Conservation (phyloP, 2,797 vertebrate species). For the Pipistrellus pygmaeus region DNA sequence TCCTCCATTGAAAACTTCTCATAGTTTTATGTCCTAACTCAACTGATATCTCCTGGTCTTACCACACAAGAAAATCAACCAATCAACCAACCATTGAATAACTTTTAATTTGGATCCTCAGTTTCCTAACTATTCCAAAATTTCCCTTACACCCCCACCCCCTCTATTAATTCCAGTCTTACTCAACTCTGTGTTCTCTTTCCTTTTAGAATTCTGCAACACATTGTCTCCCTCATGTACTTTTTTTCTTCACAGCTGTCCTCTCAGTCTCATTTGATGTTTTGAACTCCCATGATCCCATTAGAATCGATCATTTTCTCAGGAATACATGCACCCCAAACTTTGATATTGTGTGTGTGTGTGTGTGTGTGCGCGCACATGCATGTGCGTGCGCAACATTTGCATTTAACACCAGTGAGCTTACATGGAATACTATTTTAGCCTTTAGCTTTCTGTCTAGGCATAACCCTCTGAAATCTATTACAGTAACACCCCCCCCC, state of each 20-base stretch:
- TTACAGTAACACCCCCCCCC: neutral
- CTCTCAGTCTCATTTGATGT: conserved; percentile 11
- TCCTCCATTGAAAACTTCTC: conserved; percentile 17
- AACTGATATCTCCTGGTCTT: neutral
- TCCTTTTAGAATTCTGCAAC: neutral
- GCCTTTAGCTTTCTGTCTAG: neutral
- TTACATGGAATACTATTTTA: conserved; percentile 22
- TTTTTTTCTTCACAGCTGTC: conserved; percentile 42
- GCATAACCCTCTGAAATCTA: conserved; percentile 14
- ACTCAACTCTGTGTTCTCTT: conserved; percentile 14
- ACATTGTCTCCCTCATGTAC: neutral
- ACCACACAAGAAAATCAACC: neutral
- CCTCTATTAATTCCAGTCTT: neutral
- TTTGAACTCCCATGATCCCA: neutral
- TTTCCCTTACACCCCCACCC: neutral
- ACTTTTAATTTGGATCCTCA: conserved; percentile 24
- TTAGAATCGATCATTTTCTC: conserved; percentile 18
- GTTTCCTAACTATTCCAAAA: conserved; percentile 48
- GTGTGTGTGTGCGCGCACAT: neutral
- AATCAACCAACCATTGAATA: neutral
- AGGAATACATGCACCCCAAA: neutral
- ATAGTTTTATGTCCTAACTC: conserved; percentile 15
- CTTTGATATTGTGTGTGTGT: conserved; percentile 4
- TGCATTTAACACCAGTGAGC: neutral
- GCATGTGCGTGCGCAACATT: neutral